These are phyloP conservation scores for Anastatus disparis DNA, from an alignment of 1,140 invertebrate species.

Conservation along the genomic window DNA sequence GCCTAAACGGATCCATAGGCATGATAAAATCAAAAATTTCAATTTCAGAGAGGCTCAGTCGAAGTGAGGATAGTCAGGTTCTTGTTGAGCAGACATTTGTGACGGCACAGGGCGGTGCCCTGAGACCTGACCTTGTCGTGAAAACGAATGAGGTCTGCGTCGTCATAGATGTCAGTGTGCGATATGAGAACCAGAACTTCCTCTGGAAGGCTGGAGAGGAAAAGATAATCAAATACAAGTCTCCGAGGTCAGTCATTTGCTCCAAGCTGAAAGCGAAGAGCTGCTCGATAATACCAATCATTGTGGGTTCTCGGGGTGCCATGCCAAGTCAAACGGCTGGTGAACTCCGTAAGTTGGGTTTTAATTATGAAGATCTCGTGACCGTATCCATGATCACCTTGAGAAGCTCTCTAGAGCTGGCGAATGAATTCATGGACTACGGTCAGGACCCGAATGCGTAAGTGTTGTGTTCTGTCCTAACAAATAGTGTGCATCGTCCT, in stretches of 20 bases:
- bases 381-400: constrained; percentile 1
- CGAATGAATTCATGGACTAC: constrained; percentile 9
- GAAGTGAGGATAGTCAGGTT: background rate
- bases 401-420: constrained; percentile 14
- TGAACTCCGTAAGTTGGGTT: background rate
- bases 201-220: background rate
- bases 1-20: background rate
- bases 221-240: background rate
- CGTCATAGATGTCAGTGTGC: background rate
- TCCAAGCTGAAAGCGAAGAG: background rate
- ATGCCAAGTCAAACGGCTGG: background rate
- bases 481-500: too few species aligned
- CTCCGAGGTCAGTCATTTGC: background rate
- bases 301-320: background rate
- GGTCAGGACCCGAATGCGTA: too few species aligned
- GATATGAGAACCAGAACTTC: background rate
- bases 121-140: background rate
- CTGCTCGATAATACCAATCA: background rate
- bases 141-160: background rate
- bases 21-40: background rate
- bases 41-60: background rate
- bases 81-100: background rate
- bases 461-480: too few species aligned
- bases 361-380: background rate
- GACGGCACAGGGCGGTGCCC: background rate